Evolutionary conservation across 1,140 invertebrate genomes (phyloP).

Genomic region (Trinorchestia longiramus): DNA sequence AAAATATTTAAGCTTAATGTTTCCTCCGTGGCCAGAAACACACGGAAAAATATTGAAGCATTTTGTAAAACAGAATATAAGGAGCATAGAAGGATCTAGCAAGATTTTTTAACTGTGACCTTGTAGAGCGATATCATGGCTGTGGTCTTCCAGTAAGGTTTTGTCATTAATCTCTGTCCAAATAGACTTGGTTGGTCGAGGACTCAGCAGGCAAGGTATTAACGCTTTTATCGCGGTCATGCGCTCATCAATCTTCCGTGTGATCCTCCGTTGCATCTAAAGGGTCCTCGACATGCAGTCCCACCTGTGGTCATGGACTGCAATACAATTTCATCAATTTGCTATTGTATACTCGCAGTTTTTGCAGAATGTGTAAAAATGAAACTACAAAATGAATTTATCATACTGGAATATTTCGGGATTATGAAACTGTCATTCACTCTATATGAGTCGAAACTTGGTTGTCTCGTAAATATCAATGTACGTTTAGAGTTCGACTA

Average conservation of each 20-base stretch:
- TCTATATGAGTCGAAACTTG: no score
- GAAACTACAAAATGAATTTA: background rate
- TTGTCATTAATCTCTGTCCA: conserved; percentile 42
- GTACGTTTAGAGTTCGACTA: no score
- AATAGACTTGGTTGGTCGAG: background rate
- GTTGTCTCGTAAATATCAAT: no score
- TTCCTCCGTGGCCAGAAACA: background rate
- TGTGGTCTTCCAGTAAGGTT: background rate
- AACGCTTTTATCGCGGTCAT: conserved; percentile 16
- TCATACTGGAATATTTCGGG: no score
- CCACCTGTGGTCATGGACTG: background rate
- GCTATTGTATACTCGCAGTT: background rate
- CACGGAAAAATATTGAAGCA: background rate
- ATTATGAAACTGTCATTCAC: no score
- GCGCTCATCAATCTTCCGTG: conserved; percentile 32
- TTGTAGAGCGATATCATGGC: background rate
- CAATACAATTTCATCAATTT: background rate
- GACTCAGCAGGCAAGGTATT: background rate
- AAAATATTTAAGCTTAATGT: background rate
- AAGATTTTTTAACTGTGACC: background rate
- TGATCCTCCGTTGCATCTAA: background rate
- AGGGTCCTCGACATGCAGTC: background rate
- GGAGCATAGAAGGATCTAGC: background rate
- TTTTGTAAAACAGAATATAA: background rate
- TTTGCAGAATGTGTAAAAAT: background rate